Percentiles rank a stretch among this genome's conserved stretches.
These are phyloP conservation scores for Xanthorhoe spadicearia DNA, from an alignment of 2,888 invertebrate genomes.

Conservation along the genomic window DNA sequence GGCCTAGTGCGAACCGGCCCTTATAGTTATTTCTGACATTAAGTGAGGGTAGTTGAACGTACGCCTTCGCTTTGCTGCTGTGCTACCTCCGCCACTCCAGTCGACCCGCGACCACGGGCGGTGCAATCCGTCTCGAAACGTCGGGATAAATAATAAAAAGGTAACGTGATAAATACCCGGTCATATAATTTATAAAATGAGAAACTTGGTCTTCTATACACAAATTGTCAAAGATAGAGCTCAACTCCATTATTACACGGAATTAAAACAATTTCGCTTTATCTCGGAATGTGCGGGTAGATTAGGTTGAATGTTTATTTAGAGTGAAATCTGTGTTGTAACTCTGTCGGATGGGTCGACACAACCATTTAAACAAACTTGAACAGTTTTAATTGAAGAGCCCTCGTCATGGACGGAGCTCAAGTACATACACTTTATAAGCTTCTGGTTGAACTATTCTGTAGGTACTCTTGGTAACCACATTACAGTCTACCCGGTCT, in stretches of 20 bases:
- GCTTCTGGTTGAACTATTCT: constrained; percentile 32
- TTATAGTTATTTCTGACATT: too few species aligned
- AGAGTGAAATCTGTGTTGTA: constrained; percentile 58
- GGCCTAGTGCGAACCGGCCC: too few species aligned
- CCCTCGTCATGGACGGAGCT: constrained; percentile 63
- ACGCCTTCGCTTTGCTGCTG: too few species aligned
- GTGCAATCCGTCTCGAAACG: too few species aligned
- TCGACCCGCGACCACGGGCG: too few species aligned
- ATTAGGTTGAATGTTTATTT: constrained; percentile 54
- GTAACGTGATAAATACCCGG: too few species aligned
- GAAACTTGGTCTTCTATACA: constrained; percentile 6
- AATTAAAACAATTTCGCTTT: constrained; percentile 42
- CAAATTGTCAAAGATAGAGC: constrained; percentile 13
- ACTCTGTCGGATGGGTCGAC: constrained; percentile 64
- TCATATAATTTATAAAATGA: too few species aligned
- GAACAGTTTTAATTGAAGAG: constrained; percentile 78
- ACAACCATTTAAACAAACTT: constrained; percentile 79
- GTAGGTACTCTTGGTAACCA: constrained; percentile 26
- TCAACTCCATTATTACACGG: constrained; percentile 12
- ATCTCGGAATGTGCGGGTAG: constrained; percentile 43
- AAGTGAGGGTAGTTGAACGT: too few species aligned
- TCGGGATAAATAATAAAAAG: too few species aligned
- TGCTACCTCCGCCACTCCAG: too few species aligned
- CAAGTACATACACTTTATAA: constrained; percentile 39
- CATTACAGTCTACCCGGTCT: constrained; percentile 27